Evolutionary conservation across 2,113 vertebrate genomes (phyloP).

Genomic region (Melierax canorus): DNA sequence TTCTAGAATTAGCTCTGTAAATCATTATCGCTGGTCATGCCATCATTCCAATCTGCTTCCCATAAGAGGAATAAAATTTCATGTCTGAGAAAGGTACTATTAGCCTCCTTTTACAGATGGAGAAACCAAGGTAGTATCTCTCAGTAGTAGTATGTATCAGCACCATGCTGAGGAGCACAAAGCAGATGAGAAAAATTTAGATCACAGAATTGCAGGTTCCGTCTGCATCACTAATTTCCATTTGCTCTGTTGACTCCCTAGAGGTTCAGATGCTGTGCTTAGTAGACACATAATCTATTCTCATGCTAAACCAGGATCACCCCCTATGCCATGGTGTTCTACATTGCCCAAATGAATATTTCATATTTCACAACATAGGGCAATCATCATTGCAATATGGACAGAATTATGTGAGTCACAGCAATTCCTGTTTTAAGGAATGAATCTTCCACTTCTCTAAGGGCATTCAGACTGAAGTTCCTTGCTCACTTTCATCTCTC

Average conservation of each 20-base stretch:
- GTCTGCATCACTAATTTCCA: slow-evolving; percentile 7
- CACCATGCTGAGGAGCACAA: neutral
- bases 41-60: neutral
- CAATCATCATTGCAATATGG: neutral
- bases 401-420: neutral
- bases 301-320: neutral
- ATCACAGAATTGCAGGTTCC: neutral
- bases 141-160: neutral
- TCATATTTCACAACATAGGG: neutral
- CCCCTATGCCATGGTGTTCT: neutral
- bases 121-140: neutral
- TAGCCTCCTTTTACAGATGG: neutral
- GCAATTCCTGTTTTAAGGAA: neutral
- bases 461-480: neutral
- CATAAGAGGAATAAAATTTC: neutral
- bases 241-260: neutral
- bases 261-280: neutral
- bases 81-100: neutral
- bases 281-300: neutral
- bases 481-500: neutral
- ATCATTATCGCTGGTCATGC: neutral
- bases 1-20: neutral
- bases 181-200: neutral
- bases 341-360: neutral
- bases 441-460: neutral